Base-by-base conservation (phyloP, 2,888 invertebrate genomes). In the Diadegma fenestrale region DNA sequence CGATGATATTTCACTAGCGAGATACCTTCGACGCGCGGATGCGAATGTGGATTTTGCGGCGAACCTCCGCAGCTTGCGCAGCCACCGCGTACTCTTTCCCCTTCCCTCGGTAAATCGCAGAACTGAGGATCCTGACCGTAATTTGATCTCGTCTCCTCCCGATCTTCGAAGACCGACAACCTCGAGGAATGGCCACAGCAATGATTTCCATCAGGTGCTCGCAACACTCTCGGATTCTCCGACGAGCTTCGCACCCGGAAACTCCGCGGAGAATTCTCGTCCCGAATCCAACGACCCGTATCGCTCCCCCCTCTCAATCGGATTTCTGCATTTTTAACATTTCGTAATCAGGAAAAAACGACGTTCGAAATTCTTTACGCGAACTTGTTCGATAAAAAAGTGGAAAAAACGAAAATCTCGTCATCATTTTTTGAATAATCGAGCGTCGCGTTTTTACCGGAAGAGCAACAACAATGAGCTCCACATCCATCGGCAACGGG, bases 41-140 rank as follows among this genome's bases (percentile, higher is more conserved):
- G 1, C 7, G 69, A 82, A 58, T 61, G n/a, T 19, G 19, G 30
- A 78, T 58, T n/a, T n/a, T 82, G 83, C 76, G 79, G 80, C 54
- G 54, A 86, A 71, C 81, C 79, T 85, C 85, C 82, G 80, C 86
- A 85, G 61, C 79, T 80, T 54, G 87, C 86, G 75, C 86, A 85
- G 79, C 82, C 86, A 17, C 80, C 75, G 8, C 78, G 79, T 26
- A 61, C 30, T 78, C 85, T 86, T 51, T 72, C 73, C 51, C 73
- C 75, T 10, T 33, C 19, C 17, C 61, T 72, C 45, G 77, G 26
- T 19, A 43, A 63, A 73, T 68, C 45, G 41, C 77, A 76, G 72
- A 22, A 69, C 22, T 30, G 61, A 30, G n/a, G n/a, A 58, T 33
- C 19, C 19, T 61, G 37, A 58, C 77, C 82, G 33, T 17, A 2